Evolutionary conservation across 1,140 invertebrate genomes (phyloP), one percentile per base, ranked within the genome.

Genomic region (Lordiphosa mommai): DNA sequence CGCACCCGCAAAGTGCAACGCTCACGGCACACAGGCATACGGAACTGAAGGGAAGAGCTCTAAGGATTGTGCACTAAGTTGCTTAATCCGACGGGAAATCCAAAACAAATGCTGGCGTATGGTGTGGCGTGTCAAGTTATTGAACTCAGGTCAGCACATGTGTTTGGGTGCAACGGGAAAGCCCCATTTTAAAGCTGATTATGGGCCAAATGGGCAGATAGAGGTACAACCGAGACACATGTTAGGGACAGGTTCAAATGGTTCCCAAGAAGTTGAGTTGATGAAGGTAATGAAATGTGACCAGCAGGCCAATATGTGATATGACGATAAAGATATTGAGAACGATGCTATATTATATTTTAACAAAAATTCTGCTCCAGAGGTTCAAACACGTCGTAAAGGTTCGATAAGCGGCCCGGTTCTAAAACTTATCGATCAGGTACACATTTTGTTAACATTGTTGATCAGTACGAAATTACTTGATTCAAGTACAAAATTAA

Each of bases 51-150:
- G 27, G 12, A 27, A 41, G 30, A 13, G n/a, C 40, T n/a, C 14
- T 20, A 27, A 40, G 69, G 63, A 72, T 77, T 77, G 73, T 77
- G 69, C 73, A 79, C 66, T 74, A 82, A 82, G 76, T 82, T 82
- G 63, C 77, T 68, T 84, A 84, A 84, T 84, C 77, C 77, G 77
- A 72, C 79, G 77, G 77, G 72, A 84, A 84, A 84, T 84, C 77
- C 77, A 84, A 84, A 84, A 84, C 77, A 84, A 64, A 84, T 65
- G 59, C 59, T 50, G 53, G 55, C 57, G 38, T 33, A 20, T 50
- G 23, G 33, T 27, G 40, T 53, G 20, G 51, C 48, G 32, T 37
- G 48, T 14, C 38, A 36, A 66, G 64, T 67, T 69, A 48, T 68
- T 66, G 66, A 69, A 69, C 61, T 69, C 47, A 64, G 14, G 10